Evolutionary conservation across 2,113 vertebrate species (phyloP).

Genomic region (Mormoops blainvillei): DNA sequence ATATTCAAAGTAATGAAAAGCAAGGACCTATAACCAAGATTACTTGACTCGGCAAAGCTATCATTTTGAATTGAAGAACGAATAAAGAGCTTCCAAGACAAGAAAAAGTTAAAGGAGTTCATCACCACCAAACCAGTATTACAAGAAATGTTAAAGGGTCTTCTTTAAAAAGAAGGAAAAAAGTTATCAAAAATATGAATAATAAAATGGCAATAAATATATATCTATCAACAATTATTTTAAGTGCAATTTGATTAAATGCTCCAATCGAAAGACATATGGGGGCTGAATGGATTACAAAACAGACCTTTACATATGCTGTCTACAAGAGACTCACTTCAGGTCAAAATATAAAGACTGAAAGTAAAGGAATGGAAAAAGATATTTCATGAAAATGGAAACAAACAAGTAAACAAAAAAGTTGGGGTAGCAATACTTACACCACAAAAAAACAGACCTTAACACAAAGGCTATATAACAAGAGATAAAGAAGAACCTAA

Average conservation of each 20-base stretch:
- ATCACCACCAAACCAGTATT: neutral
- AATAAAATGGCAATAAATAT: neutral
- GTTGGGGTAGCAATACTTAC: neutral
- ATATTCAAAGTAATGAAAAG: neutral
- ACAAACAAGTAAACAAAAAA: neutral
- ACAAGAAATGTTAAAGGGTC: neutral
- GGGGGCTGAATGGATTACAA: neutral
- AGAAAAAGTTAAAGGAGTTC: neutral
- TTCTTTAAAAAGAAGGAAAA: neutral
- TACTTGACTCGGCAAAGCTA: neutral
- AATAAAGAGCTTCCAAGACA: neutral
- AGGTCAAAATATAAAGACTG: neutral
- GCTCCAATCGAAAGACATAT: neutral
- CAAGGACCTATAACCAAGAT: neutral
- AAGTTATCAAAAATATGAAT: neutral
- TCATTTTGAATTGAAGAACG: neutral
- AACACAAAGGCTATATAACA: neutral
- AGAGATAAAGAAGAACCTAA: neutral
- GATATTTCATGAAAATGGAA: neutral
- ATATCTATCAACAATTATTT: neutral
- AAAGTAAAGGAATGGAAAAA: neutral
- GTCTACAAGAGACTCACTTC: neutral
- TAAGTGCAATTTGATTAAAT: neutral
- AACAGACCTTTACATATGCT: neutral
- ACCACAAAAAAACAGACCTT: neutral